Conservation (phyloP, 2,888 invertebrate species). For the Nasonia oneida region DNA sequence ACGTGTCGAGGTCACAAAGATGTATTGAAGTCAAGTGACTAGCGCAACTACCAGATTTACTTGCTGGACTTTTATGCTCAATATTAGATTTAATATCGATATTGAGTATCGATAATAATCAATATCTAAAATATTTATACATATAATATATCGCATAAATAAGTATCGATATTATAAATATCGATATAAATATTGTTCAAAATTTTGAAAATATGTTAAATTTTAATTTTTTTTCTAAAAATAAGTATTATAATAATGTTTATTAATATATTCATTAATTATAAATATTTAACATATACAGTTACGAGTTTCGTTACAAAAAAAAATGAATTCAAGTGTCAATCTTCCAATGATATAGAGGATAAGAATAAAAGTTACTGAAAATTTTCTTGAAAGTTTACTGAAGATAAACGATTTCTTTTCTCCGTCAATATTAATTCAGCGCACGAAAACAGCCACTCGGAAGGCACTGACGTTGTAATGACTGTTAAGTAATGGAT, state of each 20-base stretch:
- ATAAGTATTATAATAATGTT: background rate
- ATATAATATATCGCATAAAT: background rate
- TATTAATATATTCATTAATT: background rate
- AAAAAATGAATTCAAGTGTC: background rate
- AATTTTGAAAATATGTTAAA: background rate
- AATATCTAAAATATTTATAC: background rate
- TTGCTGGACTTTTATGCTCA: no score
- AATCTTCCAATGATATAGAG: background rate
- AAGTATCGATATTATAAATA: background rate
- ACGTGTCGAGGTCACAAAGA: no score
- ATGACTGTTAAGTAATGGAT: background rate
- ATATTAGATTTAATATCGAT: background rate
- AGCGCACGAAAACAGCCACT: background rate
- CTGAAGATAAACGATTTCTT: background rate
- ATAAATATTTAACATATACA: background rate
- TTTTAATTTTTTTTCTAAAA: background rate
- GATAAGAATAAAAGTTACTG: background rate
- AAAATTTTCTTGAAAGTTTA: background rate
- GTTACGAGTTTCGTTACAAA: background rate
- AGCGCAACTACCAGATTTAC: no score
- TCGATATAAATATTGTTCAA: background rate
- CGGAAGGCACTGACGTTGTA: background rate
- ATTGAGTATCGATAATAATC: constrained; percentile 4
- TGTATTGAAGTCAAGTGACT: no score
- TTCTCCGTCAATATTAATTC: background rate